phyloP scores from a whole-genome alignment of 23 tunicate genomes.

The Botrylloides violaceus region DNA sequence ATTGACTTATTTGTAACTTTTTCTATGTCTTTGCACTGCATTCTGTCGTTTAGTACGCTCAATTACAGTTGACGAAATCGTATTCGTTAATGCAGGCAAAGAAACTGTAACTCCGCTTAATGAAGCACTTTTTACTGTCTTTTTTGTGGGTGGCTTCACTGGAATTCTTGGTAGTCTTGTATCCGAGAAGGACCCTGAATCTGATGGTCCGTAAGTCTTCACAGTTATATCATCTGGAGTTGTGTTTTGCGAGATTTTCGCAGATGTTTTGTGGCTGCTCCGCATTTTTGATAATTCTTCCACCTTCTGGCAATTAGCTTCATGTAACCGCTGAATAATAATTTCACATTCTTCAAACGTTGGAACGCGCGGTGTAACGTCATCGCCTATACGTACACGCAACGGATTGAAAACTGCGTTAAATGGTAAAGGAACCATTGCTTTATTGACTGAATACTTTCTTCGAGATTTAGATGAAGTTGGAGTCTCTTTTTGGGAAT shows the following conservation, averaged over 20 bases:
- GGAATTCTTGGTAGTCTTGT: conserved; percentile 25
- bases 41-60: conserved; percentile 39
- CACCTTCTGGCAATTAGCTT: conserved; percentile 31
- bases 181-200: conserved; percentile 14
- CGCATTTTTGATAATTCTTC: conserved; percentile 18
- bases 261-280: neutral
- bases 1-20: neutral
- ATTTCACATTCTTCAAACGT: conserved; percentile 69
- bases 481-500: neutral
- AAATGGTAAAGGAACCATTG: conserved; percentile 36
- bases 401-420: conserved; percentile 79
- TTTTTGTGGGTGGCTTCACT: conserved; percentile 6
- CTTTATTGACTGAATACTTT: conserved; percentile 6
- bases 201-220: neutral
- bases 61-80: conserved; percentile 5
- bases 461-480: neutral
- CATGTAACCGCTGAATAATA: conserved; percentile 61
- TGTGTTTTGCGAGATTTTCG: neutral
- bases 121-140: conserved; percentile 14
- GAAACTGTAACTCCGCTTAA: neutral
- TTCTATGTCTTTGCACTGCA: conserved; percentile 35
- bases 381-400: conserved; percentile 19
- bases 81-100: conserved; percentile 8
- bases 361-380: conserved; percentile 42
- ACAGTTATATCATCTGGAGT: conserved; percentile 1